Evolutionary conservation across 2,888 invertebrate genomes (phyloP).

Genomic region (Hypolimnas misippus): DNA sequence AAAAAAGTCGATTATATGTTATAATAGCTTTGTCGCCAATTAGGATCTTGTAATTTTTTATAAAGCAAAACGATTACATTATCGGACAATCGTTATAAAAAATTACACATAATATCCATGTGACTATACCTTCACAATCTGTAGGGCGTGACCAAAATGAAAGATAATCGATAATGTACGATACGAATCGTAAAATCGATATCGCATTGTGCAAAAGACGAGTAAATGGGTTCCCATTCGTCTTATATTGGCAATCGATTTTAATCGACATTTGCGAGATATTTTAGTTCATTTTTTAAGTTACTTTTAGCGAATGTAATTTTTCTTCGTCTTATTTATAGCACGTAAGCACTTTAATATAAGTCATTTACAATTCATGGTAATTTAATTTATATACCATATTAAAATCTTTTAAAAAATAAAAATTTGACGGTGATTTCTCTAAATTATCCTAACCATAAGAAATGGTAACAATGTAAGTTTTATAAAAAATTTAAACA

Average conservation of each 20-base stretch:
- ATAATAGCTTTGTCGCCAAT: too few relatives aligned
- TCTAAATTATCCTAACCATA: too few relatives aligned
- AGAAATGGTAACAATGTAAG: neutral
- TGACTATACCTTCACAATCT: conserved; percentile 14
- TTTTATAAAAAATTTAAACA: neutral
- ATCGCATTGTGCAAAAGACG: conserved; percentile 49
- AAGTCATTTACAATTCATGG: too few relatives aligned
- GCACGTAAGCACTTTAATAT: too few relatives aligned
- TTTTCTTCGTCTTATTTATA: too few relatives aligned
- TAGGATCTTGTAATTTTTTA: too few relatives aligned
- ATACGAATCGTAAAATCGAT: conserved; percentile 48
- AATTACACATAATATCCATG: conserved; percentile 9
- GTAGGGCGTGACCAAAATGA: conserved; percentile 45
- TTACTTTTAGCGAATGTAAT: neutral
- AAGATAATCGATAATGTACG: conserved; percentile 49
- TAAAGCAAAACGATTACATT: neutral
- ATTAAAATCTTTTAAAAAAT: too few relatives aligned
- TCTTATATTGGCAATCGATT: conserved; percentile 45
- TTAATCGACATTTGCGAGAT: conserved; percentile 21
- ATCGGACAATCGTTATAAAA: conserved; percentile 10
- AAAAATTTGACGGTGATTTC: too few relatives aligned
- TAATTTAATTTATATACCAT: too few relatives aligned
- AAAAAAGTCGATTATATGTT: too few relatives aligned
- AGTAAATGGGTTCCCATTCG: conserved; percentile 47
- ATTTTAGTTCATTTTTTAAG: neutral